Evolutionary conservation across 2,113 vertebrate genomes (phyloP).

Genomic region (Clarias gariepinus): DNA sequence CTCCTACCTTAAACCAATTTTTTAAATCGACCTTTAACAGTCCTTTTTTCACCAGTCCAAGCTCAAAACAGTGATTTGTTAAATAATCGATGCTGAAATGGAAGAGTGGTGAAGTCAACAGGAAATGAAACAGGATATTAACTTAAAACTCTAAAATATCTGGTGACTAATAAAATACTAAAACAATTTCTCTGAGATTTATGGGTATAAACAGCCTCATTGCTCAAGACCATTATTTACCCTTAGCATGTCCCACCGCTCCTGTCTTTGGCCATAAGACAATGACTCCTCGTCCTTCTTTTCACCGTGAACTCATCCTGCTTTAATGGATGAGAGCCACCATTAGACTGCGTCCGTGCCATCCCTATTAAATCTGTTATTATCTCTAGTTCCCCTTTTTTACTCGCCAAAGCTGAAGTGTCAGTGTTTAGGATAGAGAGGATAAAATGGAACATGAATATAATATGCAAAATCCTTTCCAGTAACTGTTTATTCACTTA

Average conservation of each 20-base stretch:
- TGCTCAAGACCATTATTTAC: not conserved
- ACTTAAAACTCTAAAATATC: not conserved
- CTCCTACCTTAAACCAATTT: not conserved
- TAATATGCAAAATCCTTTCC: not conserved
- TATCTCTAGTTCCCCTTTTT: not conserved
- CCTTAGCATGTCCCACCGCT: not conserved
- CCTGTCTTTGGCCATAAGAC: not conserved
- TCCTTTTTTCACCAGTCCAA: not conserved
- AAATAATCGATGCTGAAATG: not conserved
- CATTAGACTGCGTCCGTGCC: no score
- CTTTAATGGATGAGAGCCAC: not conserved
- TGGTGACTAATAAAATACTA: not conserved
- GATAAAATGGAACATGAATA: not conserved
- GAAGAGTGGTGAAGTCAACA: not conserved
- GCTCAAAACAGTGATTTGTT: not conserved
- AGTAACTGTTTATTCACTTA: not conserved
- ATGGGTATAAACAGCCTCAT: not conserved
- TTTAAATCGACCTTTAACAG: not conserved
- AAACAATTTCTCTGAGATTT: not conserved
- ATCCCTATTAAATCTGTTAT: not conserved
- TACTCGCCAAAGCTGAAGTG: not conserved
- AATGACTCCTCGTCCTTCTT: not conserved
- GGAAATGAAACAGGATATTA: not conserved
- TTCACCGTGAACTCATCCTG: not conserved
- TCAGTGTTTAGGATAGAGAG: not conserved